Percentiles rank a stretch among this genome's conserved stretches.
Evolutionary conservation across 2,797 vertebrate species (phyloP).

Genomic region (Pelochelys cantorii): DNA sequence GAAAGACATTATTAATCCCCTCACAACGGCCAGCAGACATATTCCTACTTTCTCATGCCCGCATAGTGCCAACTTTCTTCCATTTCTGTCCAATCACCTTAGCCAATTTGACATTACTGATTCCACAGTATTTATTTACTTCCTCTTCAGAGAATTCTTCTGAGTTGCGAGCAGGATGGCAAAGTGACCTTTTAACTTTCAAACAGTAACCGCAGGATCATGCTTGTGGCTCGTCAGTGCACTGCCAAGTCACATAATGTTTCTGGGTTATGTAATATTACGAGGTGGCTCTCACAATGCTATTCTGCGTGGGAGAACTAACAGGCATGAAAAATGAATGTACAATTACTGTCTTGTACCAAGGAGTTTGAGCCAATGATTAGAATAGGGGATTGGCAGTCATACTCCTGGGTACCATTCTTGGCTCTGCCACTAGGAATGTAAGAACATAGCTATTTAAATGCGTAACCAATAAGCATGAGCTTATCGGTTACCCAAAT

Average conservation of each 20-base stretch:
- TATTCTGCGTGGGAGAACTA: background rate
- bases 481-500: no score
- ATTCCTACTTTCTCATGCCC: background rate
- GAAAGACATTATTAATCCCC: background rate
- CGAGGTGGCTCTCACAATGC: background rate
- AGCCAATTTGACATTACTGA: slow-evolving; percentile 11
- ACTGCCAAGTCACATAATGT: background rate
- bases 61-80: background rate
- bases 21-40: background rate
- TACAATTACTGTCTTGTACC: background rate
- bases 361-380: background rate
- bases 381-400: background rate
- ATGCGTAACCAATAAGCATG: no score
- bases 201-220: background rate
- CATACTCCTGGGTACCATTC: background rate
- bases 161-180: slow-evolving; percentile 18
- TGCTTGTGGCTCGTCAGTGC: background rate
- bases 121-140: slow-evolving; percentile 7
- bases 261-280: background rate
- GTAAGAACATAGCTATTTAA: no score
- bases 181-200: background rate
- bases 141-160: slow-evolving; percentile 24
- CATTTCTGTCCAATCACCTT: background rate
- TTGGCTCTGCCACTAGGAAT: background rate
- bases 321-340: rapidly evolving